A percentile compares a stretch with the other conserved stretches of the same genome.
phyloP scores from a whole-genome alignment of 2,797 vertebrate genomes.

The Champsocephalus esox region DNA sequence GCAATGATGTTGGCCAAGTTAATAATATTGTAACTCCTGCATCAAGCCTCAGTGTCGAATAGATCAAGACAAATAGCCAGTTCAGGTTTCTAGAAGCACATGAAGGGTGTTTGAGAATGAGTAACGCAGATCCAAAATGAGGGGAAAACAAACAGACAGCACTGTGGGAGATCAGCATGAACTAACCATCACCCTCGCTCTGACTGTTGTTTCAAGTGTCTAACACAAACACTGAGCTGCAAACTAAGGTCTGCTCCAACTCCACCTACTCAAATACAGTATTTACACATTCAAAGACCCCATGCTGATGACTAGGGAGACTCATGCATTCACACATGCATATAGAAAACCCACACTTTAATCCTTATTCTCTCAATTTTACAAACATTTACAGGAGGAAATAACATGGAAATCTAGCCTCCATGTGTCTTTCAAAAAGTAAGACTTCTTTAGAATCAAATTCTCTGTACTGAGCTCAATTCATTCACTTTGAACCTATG shows the following conservation, averaged over 20 bases:
- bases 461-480: neutral
- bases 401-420: neutral
- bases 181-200: neutral
- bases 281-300: constrained; percentile 35
- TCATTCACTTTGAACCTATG: neutral
- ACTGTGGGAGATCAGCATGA: constrained; percentile 15
- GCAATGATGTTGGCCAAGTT: constrained; percentile 15
- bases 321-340: constrained; percentile 23
- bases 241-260: constrained; percentile 3
- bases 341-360: constrained; percentile 27
- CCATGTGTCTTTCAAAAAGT: neutral
- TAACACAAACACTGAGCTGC: constrained; percentile 37
- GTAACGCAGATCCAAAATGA: constrained; percentile 32
- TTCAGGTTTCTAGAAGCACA: constrained; percentile 7
- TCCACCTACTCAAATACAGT: constrained; percentile 10
- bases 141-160: constrained; percentile 35
- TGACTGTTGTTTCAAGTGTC: constrained; percentile 41
- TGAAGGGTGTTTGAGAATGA: constrained; percentile 23
- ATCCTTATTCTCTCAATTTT: constrained; percentile 4
- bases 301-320: constrained; percentile 37
- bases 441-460: too few species aligned
- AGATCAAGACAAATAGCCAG: constrained; percentile 17
- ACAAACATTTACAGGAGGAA: neutral
- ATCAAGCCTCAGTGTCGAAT: neutral
- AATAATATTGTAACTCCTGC: constrained; percentile 5